Evolutionary conservation across 92 coral and sea anemone genomes (phyloP).

Genomic region (Epizoanthus rinbou): DNA sequence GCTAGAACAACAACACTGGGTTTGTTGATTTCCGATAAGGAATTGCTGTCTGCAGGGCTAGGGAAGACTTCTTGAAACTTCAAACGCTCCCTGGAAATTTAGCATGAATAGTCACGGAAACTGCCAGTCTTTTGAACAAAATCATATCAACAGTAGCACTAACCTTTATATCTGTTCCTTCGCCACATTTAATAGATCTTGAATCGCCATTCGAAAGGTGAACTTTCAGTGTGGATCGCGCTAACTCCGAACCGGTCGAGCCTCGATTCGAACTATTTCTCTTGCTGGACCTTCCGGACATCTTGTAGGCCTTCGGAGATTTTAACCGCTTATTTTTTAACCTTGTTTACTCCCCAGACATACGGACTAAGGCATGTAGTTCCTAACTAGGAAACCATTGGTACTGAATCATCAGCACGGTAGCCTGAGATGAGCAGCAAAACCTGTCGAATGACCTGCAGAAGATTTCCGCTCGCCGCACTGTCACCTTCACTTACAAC

Average conservation of each 20-base stretch:
- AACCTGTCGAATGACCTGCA: neutral
- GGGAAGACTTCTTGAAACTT: neutral
- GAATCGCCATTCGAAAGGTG: conserved; percentile 95
- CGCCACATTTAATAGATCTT: conserved; percentile 95
- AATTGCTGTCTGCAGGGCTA: conserved; percentile 28
- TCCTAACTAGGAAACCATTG: conserved; percentile 36
- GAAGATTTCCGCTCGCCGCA: conserved; percentile 44
- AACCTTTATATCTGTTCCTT: conserved; percentile 96
- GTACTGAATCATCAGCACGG: conserved; percentile 18
- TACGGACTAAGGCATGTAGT: conserved; percentile 28
- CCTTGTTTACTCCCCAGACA: conserved; percentile 33
- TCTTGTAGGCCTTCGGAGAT: conserved; percentile 34
- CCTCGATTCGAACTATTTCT: conserved; percentile 83
- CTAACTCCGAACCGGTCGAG: conserved; percentile 86
- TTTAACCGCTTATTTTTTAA: neutral
- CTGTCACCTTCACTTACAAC: conserved; percentile 25
- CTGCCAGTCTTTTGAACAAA: neutral
- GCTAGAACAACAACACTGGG: neutral
- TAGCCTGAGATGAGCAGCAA: neutral
- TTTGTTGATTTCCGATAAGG: conserved; percentile 39
- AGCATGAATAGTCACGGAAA: conserved; percentile 8
- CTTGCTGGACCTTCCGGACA: conserved; percentile 82
- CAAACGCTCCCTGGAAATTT: conserved; percentile 1
- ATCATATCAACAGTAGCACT: conserved; percentile 22
- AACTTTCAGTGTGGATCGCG: conserved; percentile 95